Evolutionary conservation across 92 coral and sea anemone genomes (phyloP), one percentile per base, ranked within the genome.

Genomic region (Porites evermanni): DNA sequence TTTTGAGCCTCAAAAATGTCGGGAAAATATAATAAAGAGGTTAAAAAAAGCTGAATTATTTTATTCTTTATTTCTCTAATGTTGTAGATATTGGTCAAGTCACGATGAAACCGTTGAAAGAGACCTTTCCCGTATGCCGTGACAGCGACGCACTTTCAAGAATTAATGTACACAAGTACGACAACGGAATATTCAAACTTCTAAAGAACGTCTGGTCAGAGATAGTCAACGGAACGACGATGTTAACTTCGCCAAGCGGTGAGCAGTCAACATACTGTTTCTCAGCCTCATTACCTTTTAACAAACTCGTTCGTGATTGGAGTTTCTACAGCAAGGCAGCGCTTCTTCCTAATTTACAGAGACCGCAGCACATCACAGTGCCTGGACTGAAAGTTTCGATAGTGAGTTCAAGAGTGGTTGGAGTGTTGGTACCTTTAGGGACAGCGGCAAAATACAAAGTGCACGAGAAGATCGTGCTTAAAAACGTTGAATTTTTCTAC

Each of bases 401-500:
- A 51, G 50, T 66, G 9, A 86, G 70, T 52, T 79, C 89, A 12
- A 87, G 88, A 69, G 70, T 94, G 21, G 77, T 75, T 20, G 84
- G 85, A 6, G 78, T 93, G 67, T 78, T 89, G 74, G 87, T 93
- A 18, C 98, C 98, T 56, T 88, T 95, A 17, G 99, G 98, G 53
- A 82, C 82, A 47, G 88, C 95, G 75, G 87, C 58, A 12, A 68
- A 79, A 17, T 97, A 95, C 90, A 70, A 78, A 59, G 94, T 87
- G 47, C 98, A 97, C 69, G 95, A 85, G 80, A 89, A 95, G 73
- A 29, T 97, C 17, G 67, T 77, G 3, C 85, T 97, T 23, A 75
- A 86, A 17, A 89, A 97, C 79, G 98, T 93, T 20, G 85, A 81
- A n/a, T 95, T 97, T 74, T 95, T 56, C 75, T 97, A 97, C 72